These are phyloP conservation scores for Matsumurasca onukii DNA, from an alignment of 1,140 invertebrate species.

Conservation along the genomic window DNA sequence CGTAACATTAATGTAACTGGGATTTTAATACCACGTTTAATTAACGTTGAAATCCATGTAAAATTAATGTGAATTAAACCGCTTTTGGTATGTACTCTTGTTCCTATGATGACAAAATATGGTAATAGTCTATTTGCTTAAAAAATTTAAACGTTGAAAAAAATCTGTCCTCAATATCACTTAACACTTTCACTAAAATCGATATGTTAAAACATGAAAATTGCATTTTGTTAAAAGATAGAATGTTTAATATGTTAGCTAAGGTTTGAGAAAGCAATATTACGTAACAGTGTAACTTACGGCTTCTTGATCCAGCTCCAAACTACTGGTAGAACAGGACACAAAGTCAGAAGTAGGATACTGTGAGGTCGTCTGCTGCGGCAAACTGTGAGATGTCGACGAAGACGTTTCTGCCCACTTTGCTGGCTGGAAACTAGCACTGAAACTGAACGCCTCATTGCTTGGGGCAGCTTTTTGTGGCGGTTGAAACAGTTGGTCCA, in stretches of 20 bases:
- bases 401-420: not conserved
- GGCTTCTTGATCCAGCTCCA: slow-evolving; percentile 51
- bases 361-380: not conserved
- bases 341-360: slow-evolving; percentile 12
- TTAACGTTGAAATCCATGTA: too few relatives aligned
- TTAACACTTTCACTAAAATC: not conserved
- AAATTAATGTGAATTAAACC: too few relatives aligned
- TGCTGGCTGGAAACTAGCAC: not conserved
- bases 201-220: not conserved
- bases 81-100: too few relatives aligned
- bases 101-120: too few relatives aligned
- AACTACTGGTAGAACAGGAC: slow-evolving; percentile 47
- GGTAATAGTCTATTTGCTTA: too few relatives aligned
- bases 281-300: slow-evolving; percentile 43
- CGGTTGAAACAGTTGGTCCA: not conserved
- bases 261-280: not conserved
- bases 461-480: not conserved
- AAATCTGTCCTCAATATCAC: too few relatives aligned
- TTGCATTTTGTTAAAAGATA: not conserved
- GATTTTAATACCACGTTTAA: too few relatives aligned
- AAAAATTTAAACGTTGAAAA: too few relatives aligned
- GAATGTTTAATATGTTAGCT: not conserved
- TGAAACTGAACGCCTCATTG: not conserved
- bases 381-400: not conserved
- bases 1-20: too few relatives aligned